Percentiles rank a stretch among this genome's conserved stretches.
phyloP scores from a whole-genome alignment of 2,797 vertebrate genomes.

The Menidia menidia region DNA sequence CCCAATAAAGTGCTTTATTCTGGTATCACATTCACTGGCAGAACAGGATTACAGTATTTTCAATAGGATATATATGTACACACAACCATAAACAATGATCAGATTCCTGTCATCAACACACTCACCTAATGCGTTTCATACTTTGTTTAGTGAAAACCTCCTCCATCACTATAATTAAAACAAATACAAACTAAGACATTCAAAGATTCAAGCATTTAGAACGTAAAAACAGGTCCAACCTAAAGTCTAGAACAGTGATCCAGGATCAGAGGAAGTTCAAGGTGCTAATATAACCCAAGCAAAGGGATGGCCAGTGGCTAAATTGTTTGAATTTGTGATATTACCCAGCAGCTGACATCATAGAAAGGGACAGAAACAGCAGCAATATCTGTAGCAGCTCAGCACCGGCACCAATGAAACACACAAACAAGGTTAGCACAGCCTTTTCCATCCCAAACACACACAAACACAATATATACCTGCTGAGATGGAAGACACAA shows the following conservation, averaged over 20 bases:
- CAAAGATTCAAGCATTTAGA: slow-evolving; percentile 1
- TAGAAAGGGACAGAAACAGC: slow-evolving; percentile 5
- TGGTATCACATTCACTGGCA: slow-evolving; percentile 63
- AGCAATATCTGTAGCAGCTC: slow-evolving; percentile 15
- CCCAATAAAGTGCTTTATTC: slow-evolving; percentile 68
- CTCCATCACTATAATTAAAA: background rate
- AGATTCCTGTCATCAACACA: slow-evolving; percentile 13
- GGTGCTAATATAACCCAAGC: background rate
- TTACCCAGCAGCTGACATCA: slow-evolving; percentile 17
- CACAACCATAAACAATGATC: background rate
- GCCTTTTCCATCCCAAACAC: background rate
- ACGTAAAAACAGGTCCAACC: background rate
- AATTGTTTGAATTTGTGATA: background rate
- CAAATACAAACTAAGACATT: slow-evolving; percentile 1
- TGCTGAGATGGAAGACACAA: slow-evolving; percentile 7
- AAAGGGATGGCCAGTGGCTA: slow-evolving; percentile 4
- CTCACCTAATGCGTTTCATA: background rate
- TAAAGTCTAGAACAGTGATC: background rate
- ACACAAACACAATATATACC: slow-evolving; percentile 2
- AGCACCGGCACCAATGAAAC: background rate
- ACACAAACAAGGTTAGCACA: background rate
- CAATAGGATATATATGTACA: slow-evolving; percentile 22
- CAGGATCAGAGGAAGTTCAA: background rate
- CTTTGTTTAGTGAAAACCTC: background rate
- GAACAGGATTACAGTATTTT: slow-evolving; percentile 48